These are phyloP conservation scores for Ophthalmolycus amberensis DNA, from an alignment of 2,113 vertebrate species.

Conservation along the genomic window DNA sequence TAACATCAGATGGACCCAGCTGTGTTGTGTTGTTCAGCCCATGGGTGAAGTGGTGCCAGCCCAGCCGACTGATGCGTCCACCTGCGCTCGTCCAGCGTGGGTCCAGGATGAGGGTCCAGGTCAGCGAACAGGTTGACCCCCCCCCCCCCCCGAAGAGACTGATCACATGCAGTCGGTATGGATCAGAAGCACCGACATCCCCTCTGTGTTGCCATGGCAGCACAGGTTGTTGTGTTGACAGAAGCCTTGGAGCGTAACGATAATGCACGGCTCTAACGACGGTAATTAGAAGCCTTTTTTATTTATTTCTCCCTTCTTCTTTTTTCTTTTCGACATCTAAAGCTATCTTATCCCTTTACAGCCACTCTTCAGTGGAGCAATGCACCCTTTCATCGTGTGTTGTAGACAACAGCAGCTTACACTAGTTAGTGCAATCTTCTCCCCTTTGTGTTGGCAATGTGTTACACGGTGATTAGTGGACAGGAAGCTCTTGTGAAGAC, in stretches of 20 bases:
- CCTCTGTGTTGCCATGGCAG: slow-evolving; percentile 71
- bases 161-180: slow-evolving; percentile 18
- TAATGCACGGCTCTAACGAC: slow-evolving; percentile 59
- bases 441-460: slow-evolving; percentile 27
- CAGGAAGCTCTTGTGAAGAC: slow-evolving; percentile 47
- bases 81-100: slow-evolving; percentile 58
- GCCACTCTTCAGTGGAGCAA: slow-evolving; percentile 13
- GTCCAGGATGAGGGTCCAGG: slow-evolving; percentile 25
- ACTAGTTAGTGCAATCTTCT: background rate
- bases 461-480: slow-evolving; percentile 49
- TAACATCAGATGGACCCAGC: slow-evolving; percentile 74
- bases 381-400: slow-evolving; percentile 35
- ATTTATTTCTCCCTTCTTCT: background rate
- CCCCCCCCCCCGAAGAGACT: background rate
- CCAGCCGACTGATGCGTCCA: slow-evolving; percentile 61
- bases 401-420: slow-evolving; percentile 25
- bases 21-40: slow-evolving; percentile 68
- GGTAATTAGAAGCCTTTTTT: slow-evolving; percentile 70
- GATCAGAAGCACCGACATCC: slow-evolving; percentile 21
- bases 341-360: slow-evolving; percentile 26
- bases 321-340: background rate
- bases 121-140: slow-evolving; percentile 33
- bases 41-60: slow-evolving; percentile 62
- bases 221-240: slow-evolving; percentile 66
- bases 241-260: slow-evolving; percentile 70